Evolutionary conservation across 1,140 invertebrate species (phyloP), one percentile per base, ranked within the genome.

Genomic region (Phortica variegata): DNA sequence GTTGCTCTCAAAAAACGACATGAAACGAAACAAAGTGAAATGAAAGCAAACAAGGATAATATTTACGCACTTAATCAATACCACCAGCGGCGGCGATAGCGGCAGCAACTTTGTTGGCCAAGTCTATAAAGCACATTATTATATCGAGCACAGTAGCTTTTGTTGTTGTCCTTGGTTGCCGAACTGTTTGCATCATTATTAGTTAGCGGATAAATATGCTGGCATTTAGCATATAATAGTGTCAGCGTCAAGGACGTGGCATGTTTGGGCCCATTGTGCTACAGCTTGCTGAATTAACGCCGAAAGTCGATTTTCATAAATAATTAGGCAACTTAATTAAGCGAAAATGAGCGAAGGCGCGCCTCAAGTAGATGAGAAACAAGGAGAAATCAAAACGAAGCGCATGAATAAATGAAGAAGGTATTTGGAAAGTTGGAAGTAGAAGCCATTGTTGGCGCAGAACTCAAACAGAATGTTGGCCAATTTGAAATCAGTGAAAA

Each of bases 21-120:
- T n/a, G n/a, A n/a, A n/a, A n/a, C n/a, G n/a, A n/a, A n/a, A n/a
- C n/a, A n/a, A n/a, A n/a, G n/a, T n/a, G n/a, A n/a, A n/a, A n/a
- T n/a, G n/a, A n/a, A n/a, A n/a, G n/a, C n/a, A n/a, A n/a, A n/a
- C n/a, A n/a, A n/a, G n/a, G 38, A 12, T 32, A 49, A 49, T 66
- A 61, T 52, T 61, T 61, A 59, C 49, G 50, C 56, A 66, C 50
- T 47, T 61, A 66, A 66, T 66, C 62, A 66, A 61, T 65, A 59
- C 54, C 47, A 36, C 46, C 55, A 29, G 19, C 23, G 26, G 53
- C 31, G 17, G 13, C 16, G n/a, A 15, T 34, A 36, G 47, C 38
- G 39, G 40, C 4, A 29, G 23, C 23, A 49, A 56, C 23, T n/a
- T n/a, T n/a, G 33, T 33, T 15, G 23, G 5, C 19, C 23, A 38